A percentile compares a stretch with the other conserved stretches of the same genome.
These are phyloP conservation scores for Myoxocephalus aenaeus DNA, from an alignment of 2,797 vertebrate species.

Conservation along the genomic window DNA sequence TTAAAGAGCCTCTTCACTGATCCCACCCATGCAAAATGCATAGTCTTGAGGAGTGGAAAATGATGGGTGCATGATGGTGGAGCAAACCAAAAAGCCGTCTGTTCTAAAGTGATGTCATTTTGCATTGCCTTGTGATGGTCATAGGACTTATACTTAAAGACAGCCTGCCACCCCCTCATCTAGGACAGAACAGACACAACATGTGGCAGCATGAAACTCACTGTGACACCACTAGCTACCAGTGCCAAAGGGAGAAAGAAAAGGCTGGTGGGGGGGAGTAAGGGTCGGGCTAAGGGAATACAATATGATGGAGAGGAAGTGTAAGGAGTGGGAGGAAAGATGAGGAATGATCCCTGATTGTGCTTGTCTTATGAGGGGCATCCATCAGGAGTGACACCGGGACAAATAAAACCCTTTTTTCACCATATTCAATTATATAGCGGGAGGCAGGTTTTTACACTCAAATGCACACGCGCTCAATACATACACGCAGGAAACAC, in stretches of 20 bases:
- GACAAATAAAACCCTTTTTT: slow-evolving; percentile 76
- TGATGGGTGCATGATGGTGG: slow-evolving; percentile 2
- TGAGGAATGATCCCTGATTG: slow-evolving; percentile 84
- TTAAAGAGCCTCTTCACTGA: slow-evolving; percentile 10
- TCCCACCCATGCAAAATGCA: slow-evolving; percentile 10
- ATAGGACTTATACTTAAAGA: slow-evolving; percentile 60
- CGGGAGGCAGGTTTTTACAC: slow-evolving; percentile 24
- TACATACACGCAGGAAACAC: neutral
- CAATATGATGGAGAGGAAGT: slow-evolving; percentile 71
- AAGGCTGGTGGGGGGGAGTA: neutral
- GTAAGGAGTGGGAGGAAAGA: slow-evolving; percentile 73
- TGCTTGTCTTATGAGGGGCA: slow-evolving; percentile 85
- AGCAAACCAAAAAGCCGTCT: slow-evolving; percentile 16
- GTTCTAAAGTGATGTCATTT: slow-evolving; percentile 25
- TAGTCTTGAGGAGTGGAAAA: slow-evolving; percentile 18
- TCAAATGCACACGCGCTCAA: slow-evolving; percentile 34
- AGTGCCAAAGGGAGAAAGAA: slow-evolving; percentile 23
- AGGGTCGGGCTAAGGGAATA: slow-evolving; percentile 60
- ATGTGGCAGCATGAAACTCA: slow-evolving; percentile 67
- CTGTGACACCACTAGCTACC: slow-evolving; percentile 54
- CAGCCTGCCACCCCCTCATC: slow-evolving; percentile 58
- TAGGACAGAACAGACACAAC: slow-evolving; percentile 66
- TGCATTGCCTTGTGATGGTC: slow-evolving; percentile 31
- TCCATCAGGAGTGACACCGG: slow-evolving; percentile 82
- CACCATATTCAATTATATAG: slow-evolving; percentile 77